Percentiles rank a stretch among this genome's conserved stretches.
These are phyloP conservation scores for Calosoma granatense DNA, from an alignment of 1,140 invertebrate species.

Conservation along the genomic window DNA sequence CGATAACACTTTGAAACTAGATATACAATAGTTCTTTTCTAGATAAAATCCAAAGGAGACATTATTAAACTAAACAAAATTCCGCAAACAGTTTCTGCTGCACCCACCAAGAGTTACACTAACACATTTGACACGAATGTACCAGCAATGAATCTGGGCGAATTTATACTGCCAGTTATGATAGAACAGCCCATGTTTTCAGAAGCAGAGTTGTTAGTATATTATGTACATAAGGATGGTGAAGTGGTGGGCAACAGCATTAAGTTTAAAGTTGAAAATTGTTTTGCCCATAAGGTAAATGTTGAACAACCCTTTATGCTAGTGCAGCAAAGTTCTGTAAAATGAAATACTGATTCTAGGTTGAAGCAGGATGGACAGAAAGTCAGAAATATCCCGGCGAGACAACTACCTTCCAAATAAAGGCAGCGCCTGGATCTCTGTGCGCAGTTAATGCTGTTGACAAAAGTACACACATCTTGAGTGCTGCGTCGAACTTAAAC, in stretches of 20 bases:
- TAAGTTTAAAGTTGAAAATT: conserved; percentile 13
- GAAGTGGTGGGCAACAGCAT: conserved; percentile 13
- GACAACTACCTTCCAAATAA: conserved; percentile 37
- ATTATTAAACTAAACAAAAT: background rate
- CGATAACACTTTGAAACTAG: too few species aligned
- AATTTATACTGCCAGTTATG: conserved; percentile 14
- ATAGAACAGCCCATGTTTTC: conserved; percentile 8
- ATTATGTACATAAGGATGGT: conserved; percentile 11
- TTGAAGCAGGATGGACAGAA: conserved; percentile 24
- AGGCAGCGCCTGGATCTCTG: conserved; percentile 42
- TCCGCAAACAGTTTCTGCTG: background rate
- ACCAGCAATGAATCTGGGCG: conserved; percentile 16
- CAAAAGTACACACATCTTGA: conserved; percentile 44
- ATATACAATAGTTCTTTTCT: background rate
- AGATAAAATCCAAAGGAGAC: background rate
- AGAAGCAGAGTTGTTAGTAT: conserved; percentile 12
- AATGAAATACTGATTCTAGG: conserved; percentile 14
- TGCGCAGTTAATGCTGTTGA: conserved; percentile 51
- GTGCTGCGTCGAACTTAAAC: conserved; percentile 13
- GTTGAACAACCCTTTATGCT: too few species aligned
- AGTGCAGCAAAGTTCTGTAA: background rate
- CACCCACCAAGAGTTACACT: background rate
- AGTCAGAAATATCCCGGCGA: conserved; percentile 37
- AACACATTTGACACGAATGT: conserved; percentile 14
- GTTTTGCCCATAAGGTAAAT: conserved; percentile 12